Percentiles rank a stretch among this genome's conserved stretches.
These are phyloP conservation scores for Pangasius mekongensis DNA, from an alignment of 2,797 vertebrate species.

Conservation along the genomic window DNA sequence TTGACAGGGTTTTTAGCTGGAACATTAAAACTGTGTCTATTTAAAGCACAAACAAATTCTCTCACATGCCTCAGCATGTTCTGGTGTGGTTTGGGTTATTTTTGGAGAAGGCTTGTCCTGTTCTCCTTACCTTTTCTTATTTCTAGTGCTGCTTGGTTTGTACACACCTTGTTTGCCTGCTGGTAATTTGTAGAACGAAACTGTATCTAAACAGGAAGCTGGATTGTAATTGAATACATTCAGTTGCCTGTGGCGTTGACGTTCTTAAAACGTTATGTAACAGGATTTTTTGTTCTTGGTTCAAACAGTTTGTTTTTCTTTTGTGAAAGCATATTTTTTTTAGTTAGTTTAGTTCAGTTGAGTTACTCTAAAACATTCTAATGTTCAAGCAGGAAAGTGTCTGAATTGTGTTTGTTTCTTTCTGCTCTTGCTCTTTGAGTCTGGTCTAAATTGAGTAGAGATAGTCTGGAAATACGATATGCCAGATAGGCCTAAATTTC, in stretches of 20 bases:
- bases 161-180: not conserved
- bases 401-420: constrained; percentile 20
- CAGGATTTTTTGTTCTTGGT: constrained; percentile 25
- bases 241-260: not conserved
- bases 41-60: constrained; percentile 18
- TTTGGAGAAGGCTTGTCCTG: not conserved
- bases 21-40: not conserved
- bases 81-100: constrained; percentile 16
- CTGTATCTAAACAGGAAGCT: constrained; percentile 12
- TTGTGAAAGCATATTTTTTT: not conserved
- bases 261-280: constrained; percentile 13
- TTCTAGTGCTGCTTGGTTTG: constrained; percentile 5
- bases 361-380: not conserved
- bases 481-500: not conserved
- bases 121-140: not conserved
- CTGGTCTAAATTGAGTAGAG: not conserved
- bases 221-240: constrained; percentile 37
- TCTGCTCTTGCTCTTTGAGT: not conserved
- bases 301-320: constrained; percentile 34
- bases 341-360: too few species aligned
- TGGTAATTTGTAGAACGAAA: constrained; percentile 19
- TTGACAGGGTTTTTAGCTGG: not conserved
- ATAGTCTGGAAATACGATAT: constrained; percentile 1
- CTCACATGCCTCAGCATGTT: constrained; percentile 2
- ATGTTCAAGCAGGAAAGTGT: constrained; percentile 27